Percentiles rank a stretch among this genome's conserved stretches.
Evolutionary conservation across 2,113 vertebrate genomes (phyloP).

Genomic region (Siniperca knerii): DNA sequence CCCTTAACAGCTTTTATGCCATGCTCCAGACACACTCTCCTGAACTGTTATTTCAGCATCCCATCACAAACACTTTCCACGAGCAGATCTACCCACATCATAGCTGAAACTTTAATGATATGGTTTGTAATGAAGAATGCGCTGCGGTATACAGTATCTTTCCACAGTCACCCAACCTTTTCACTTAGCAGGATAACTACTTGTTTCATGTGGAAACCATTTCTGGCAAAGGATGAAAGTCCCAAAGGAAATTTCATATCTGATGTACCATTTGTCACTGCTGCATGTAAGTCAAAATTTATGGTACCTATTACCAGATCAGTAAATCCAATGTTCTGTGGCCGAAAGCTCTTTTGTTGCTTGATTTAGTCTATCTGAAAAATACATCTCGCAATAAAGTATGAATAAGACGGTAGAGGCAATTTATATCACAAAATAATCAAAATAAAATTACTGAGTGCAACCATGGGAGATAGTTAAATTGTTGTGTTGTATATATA

Average conservation of each 20-base stretch:
- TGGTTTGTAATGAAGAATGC: constrained; percentile 61
- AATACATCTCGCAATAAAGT: constrained; percentile 72
- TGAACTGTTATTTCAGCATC: constrained; percentile 41
- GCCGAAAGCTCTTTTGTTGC: constrained; percentile 79
- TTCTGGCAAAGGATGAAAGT: constrained; percentile 73
- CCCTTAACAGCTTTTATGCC: constrained; percentile 43
- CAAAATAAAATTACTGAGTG: constrained; percentile 65
- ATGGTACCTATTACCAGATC: constrained; percentile 81
- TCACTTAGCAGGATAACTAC: constrained; percentile 79
- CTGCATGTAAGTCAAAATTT: constrained; percentile 80
- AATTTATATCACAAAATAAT: constrained; percentile 71
- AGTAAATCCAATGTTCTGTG: constrained; percentile 81
- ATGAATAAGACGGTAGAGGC: constrained; percentile 70
- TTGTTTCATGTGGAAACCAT: constrained; percentile 70
- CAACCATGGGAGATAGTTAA: constrained; percentile 59
- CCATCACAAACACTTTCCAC: constrained; percentile 57
- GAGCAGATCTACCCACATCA: constrained; percentile 36
- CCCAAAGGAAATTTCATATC: constrained; percentile 81
- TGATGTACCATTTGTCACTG: constrained; percentile 79
- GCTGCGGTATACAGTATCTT: constrained; percentile 36
- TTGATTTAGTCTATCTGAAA: constrained; percentile 81
- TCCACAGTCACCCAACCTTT: constrained; percentile 62
- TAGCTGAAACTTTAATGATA: constrained; percentile 50
- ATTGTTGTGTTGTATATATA: constrained; percentile 63
- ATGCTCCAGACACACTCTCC: constrained; percentile 28